Base-by-base conservation (phyloP, 2,113 vertebrate species). In the Cavia aperea region DNA sequence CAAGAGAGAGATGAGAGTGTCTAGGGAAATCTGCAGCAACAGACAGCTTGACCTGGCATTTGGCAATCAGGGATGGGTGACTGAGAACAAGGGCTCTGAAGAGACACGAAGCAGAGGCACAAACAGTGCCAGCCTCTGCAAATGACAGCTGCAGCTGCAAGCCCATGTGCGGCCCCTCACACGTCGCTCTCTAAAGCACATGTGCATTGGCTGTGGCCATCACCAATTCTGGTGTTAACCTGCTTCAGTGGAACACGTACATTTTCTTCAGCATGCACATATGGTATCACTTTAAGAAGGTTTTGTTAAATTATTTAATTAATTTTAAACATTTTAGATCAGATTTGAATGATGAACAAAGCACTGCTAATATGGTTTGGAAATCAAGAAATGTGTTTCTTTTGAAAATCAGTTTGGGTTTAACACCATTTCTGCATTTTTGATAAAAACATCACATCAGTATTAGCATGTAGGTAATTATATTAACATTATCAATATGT, bases 111-210 rank as follows among this genome's bases (percentile, higher is more conserved):
- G 65, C 82, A 63, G 60, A 86, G 49, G 88, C 86, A 94, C 65
- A 93, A 96, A 93, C 87, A 95, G 77, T 73, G 88, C 93, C 93
- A 87, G 68, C 68, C 63, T 86, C 95, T 88, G 89, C 86, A 96
- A 95, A 92, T 78, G 91, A 68, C 81, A 95, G 93, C 91, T 81
- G 70, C 94, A 96, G 96, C 94, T 96, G 96, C 84, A 89, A 94
- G 54, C 31, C 54, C 84, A 84, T 1, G 83, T 72, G 88, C 18
- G 1, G 1, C 18, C 58, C 0, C 1, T 90, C 86, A 81, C 88
- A 29, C 19, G 36, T 36, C 95, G 78, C 5, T 81, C 81, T 95
- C 77, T 51, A 79, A 51, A 26, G 56, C 43, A 77, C 89, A 65
- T 1, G n/a, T 93, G 75, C 65, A 11, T 1, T 58, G 81, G 70